Percentiles rank a stretch among this genome's conserved stretches.
phyloP scores from a whole-genome alignment of 2,888 invertebrate genomes.

The Harpalus rufipes region DNA sequence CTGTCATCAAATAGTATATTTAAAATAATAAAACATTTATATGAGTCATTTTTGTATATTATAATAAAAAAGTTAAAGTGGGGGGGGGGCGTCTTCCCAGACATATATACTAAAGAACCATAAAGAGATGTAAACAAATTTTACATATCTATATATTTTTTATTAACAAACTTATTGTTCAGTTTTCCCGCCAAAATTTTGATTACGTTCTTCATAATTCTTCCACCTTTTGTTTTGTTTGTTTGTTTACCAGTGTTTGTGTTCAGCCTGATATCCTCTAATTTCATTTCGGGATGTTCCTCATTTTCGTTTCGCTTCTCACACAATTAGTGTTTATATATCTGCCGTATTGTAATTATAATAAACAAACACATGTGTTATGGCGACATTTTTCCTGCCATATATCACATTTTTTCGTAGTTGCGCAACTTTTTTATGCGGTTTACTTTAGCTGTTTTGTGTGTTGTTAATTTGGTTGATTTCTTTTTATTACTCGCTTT shows the following conservation, averaged over 20 bases:
- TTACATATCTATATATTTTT: too few relatives aligned
- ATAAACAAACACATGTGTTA: constrained; percentile 54
- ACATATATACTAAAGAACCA: background rate
- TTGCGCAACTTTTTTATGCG: constrained; percentile 42
- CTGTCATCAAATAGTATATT: too few relatives aligned
- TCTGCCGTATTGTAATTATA: constrained; percentile 49
- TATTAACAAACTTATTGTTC: too few relatives aligned
- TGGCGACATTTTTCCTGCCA: constrained; percentile 50
- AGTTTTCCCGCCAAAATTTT: constrained; percentile 22
- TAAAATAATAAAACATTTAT: too few relatives aligned
- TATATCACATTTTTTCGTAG: constrained; percentile 37
- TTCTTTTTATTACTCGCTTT: constrained; percentile 46
- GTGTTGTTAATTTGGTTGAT: constrained; percentile 42
- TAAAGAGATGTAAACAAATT: constrained; percentile 15
- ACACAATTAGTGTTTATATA: constrained; percentile 41
- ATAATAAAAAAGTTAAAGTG: too few relatives aligned
- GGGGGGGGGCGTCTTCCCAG: too few relatives aligned
- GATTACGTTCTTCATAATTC: constrained; percentile 15
- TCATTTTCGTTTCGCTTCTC: constrained; percentile 44
- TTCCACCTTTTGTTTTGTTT: constrained; percentile 23
- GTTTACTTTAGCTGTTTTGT: constrained; percentile 13
- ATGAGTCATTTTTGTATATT: too few relatives aligned
- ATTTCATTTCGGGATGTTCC: constrained; percentile 42
- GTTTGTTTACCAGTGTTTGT: constrained; percentile 17
- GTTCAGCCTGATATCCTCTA: background rate